These are phyloP conservation scores for Stegastes partitus DNA, from an alignment of 2,113 vertebrate genomes.

Conservation along the genomic window DNA sequence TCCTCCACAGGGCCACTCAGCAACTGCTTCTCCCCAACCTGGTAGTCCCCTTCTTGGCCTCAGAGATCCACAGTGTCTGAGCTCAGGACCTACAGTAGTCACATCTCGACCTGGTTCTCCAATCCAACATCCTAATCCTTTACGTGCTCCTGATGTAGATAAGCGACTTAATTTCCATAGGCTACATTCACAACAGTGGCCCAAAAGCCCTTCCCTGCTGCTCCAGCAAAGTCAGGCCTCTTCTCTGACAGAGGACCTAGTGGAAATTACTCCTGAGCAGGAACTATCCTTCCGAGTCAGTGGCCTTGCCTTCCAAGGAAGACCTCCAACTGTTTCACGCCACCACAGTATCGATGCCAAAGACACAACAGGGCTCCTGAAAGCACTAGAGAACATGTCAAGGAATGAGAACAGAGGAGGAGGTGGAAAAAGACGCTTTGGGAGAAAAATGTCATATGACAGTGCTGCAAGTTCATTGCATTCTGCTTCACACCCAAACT, in stretches of 20 bases:
- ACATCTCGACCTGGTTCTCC: conserved; percentile 78
- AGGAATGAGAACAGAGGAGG: conserved; percentile 43
- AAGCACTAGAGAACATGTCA: conserved; percentile 78
- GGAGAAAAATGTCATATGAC: conserved; percentile 88
- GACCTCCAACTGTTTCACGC: conserved; percentile 74
- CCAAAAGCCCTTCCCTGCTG: conserved; percentile 82
- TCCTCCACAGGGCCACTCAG: conserved; percentile 62
- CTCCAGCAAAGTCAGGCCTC: conserved; percentile 86
- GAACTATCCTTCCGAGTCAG: conserved; percentile 82
- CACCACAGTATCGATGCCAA: conserved; percentile 89
- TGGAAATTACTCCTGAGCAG: conserved; percentile 83
- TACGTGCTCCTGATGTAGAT: conserved; percentile 59
- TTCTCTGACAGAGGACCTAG: conserved; percentile 86
- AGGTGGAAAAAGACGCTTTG: conserved; percentile 52
- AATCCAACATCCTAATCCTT: conserved; percentile 65
- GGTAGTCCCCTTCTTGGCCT: conserved; percentile 77
- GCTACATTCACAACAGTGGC: conserved; percentile 85
- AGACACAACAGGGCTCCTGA: conserved; percentile 83
- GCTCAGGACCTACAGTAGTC: conserved; percentile 27
- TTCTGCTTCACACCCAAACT: conserved; percentile 81
- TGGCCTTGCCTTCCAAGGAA: conserved; percentile 70
- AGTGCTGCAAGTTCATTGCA: conserved; percentile 76
- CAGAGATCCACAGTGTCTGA: conserved; percentile 73
- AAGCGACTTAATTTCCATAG: conserved; percentile 79
- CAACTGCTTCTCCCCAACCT: conserved; percentile 61